A percentile compares a stretch with the other conserved stretches of the same genome.
Conservation (phyloP, 2,888 invertebrate genomes). For the Platycnemis pennipes region DNA sequence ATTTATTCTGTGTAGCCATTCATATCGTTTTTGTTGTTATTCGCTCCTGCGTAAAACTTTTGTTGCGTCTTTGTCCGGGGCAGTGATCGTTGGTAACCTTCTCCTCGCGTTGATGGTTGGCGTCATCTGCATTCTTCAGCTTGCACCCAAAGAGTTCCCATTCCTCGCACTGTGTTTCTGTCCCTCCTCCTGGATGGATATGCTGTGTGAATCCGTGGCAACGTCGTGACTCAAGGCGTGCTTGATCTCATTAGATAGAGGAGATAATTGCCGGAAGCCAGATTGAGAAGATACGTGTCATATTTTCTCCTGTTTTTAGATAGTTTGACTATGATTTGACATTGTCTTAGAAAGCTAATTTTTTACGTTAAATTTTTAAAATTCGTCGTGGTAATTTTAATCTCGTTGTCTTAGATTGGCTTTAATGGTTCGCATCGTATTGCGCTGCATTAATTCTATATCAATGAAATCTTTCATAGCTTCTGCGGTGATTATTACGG, state of each 20-base stretch:
- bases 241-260: constrained; percentile 48
- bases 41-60: too few relatives aligned
- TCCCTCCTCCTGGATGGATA: background rate
- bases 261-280: constrained; percentile 56
- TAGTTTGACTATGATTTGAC: constrained; percentile 11
- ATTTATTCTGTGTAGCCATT: too few relatives aligned
- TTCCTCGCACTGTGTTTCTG: background rate
- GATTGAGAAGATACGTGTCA: constrained; percentile 29
- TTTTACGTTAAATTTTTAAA: background rate
- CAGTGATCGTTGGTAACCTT: background rate
- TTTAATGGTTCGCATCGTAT: background rate
- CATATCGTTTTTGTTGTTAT: too few relatives aligned
- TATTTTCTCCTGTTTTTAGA: background rate
- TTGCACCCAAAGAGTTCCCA: background rate
- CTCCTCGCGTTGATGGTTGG: background rate
- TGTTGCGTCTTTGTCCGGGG: too few relatives aligned
- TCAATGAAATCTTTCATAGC: background rate
- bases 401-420: background rate
- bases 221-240: background rate
- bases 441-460: background rate
- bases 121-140: background rate
- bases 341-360: background rate
- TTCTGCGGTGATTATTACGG: background rate
- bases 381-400: background rate
- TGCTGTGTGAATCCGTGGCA: constrained; percentile 23